These are phyloP conservation scores for Phainopepla nitens DNA, from an alignment of 2,113 vertebrate species.

Conservation along the genomic window DNA sequence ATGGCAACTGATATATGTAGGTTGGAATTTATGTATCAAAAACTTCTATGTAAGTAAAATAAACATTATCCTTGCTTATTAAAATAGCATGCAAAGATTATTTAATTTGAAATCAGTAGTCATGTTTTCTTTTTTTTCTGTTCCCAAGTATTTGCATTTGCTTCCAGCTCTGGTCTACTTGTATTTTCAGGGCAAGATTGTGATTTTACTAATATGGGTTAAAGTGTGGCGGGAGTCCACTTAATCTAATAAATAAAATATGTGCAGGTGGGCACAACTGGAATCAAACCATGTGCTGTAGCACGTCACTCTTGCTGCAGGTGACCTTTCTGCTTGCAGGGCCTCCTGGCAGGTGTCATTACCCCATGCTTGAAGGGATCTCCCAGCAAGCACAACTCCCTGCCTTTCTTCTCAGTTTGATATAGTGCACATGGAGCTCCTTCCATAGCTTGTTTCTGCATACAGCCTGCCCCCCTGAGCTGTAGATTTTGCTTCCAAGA, in stretches of 20 bases:
- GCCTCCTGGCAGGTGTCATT: neutral
- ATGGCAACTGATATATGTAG: slow-evolving; percentile 73
- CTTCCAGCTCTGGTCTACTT: neutral
- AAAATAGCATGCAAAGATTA: slow-evolving; percentile 64
- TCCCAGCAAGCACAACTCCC: neutral
- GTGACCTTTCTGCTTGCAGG: neutral
- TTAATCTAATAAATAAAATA: neutral
- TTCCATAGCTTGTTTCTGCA: neutral
- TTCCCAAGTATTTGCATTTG: neutral
- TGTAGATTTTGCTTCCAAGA: slow-evolving; percentile 8
- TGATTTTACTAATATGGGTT: neutral
- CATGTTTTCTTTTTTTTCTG: neutral
- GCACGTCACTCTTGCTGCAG: neutral
- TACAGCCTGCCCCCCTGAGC: neutral
- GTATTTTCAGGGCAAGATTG: neutral
- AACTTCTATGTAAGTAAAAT: slow-evolving; percentile 68
- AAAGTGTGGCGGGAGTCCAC: neutral
- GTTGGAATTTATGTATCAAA: slow-evolving; percentile 72
- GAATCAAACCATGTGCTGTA: neutral
- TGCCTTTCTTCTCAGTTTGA: neutral
- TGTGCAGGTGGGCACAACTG: neutral
- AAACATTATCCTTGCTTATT: slow-evolving; percentile 72
- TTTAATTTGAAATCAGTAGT: slow-evolving; percentile 65
- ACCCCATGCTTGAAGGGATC: neutral
- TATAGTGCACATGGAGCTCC: neutral